Evolutionary conservation across 2,113 vertebrate species (phyloP).

Genomic region (Tachysurus vachellii): DNA sequence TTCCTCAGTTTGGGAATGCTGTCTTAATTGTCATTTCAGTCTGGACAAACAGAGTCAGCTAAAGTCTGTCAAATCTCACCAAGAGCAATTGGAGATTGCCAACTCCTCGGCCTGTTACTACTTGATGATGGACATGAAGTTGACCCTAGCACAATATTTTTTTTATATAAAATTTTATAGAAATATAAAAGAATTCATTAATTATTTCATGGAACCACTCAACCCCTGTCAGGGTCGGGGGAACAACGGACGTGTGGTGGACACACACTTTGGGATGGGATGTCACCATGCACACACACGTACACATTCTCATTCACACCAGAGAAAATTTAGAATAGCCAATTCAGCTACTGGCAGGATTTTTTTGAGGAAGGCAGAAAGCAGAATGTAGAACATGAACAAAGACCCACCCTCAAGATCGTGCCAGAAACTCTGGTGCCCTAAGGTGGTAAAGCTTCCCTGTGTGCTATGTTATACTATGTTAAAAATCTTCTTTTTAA

Average conservation of each 20-base stretch:
- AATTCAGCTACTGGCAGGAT: not conserved
- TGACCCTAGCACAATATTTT: not conserved
- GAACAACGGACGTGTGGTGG: not conserved
- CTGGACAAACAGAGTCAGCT: not conserved
- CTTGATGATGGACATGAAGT: not conserved
- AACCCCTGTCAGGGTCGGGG: not conserved
- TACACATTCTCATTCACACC: not conserved
- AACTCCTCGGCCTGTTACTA: no score
- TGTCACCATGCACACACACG: not conserved
- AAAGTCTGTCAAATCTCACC: not conserved
- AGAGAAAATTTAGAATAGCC: not conserved
- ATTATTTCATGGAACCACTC: not conserved
- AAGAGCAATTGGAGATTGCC: not conserved
- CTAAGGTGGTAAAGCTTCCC: not conserved
- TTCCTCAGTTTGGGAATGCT: not conserved
- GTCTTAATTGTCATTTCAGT: slow-evolving; percentile 2
- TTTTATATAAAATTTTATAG: not conserved
- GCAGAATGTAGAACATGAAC: not conserved
- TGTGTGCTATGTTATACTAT: not conserved
- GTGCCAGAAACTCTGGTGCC: not conserved
- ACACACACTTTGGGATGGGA: not conserved
- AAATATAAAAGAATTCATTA: not conserved
- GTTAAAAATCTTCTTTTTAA: not conserved
- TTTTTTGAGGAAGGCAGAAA: not conserved
- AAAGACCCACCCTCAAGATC: not conserved